phyloP scores from a whole-genome alignment of 1,140 invertebrate genomes.

The Cheumatopsyche charites region DNA sequence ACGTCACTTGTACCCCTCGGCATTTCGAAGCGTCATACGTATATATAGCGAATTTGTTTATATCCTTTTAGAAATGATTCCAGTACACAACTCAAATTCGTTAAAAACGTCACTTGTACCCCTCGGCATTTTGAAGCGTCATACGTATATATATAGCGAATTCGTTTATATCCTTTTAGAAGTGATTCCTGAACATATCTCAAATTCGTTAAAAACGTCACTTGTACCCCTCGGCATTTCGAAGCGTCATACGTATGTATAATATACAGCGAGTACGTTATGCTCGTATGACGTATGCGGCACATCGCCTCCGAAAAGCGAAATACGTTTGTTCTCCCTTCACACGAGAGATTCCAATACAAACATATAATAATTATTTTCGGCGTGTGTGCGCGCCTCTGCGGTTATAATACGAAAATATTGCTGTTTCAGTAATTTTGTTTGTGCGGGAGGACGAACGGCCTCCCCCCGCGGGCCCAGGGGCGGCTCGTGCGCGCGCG shows the following conservation, averaged over 20 bases:
- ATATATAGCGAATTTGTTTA: too few species aligned
- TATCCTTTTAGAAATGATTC: too few species aligned
- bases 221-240: too few species aligned
- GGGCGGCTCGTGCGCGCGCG: constrained; percentile 15
- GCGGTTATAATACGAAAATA: constrained; percentile 37
- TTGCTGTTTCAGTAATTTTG: constrained; percentile 40
- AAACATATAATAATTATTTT: constrained; percentile 35
- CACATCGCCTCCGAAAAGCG: neutral
- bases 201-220: too few species aligned
- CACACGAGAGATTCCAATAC: constrained; percentile 27
- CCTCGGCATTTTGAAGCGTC: too few species aligned
- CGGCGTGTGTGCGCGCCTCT: constrained; percentile 27
- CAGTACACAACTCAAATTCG: too few species aligned
- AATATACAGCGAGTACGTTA: neutral
- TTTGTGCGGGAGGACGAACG: constrained; percentile 9
- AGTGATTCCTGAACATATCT: too few species aligned
- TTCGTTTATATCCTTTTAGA: too few species aligned
- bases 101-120: too few species aligned
- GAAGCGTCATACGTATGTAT: neutral
- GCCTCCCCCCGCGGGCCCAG: neutral
- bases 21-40: too few species aligned
- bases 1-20: too few species aligned
- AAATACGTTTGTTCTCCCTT: constrained; percentile 28
- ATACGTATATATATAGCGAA: too few species aligned
- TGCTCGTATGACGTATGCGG: neutral